A percentile compares a stretch with the other conserved stretches of the same genome.
These are phyloP conservation scores for Spodoptera littoralis DNA, from an alignment of 2,888 invertebrate species.

Conservation along the genomic window DNA sequence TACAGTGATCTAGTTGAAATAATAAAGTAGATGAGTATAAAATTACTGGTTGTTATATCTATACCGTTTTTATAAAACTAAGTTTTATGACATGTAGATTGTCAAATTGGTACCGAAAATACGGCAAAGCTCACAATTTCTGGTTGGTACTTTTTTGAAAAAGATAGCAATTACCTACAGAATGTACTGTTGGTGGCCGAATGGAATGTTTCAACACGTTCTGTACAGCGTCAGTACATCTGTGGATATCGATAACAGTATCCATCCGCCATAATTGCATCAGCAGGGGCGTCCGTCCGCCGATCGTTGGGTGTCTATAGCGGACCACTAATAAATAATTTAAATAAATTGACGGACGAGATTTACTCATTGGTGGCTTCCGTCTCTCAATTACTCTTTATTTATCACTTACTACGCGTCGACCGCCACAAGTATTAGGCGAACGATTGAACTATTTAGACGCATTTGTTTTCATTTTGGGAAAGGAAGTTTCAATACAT, in stretches of 20 bases:
- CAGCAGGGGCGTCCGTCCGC: conserved; percentile 82
- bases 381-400: conserved; percentile 88
- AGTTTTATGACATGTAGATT: too few species aligned
- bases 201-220: too few species aligned
- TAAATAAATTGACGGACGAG: conserved; percentile 89
- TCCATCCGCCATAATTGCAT: conserved; percentile 52
- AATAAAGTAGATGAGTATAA: background rate
- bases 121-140: too few species aligned
- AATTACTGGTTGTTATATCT: too few species aligned
- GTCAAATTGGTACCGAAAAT: too few species aligned
- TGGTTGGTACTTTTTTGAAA: too few species aligned
- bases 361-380: conserved; percentile 89
- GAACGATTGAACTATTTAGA: conserved; percentile 52
- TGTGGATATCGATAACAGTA: conserved; percentile 66
- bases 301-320: conserved; percentile 85
- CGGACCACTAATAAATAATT: conserved; percentile 89
- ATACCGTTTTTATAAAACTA: too few species aligned
- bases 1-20: conserved; percentile 61
- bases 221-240: conserved; percentile 29
- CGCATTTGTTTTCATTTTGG: conserved; percentile 18
- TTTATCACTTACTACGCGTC: conserved; percentile 87
- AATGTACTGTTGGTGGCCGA: too few species aligned
- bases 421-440: conserved; percentile 67
- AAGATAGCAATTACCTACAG: too few species aligned
- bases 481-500: background rate